Conservation (phyloP, 2,888 invertebrate genomes). For the Mystacides longicornis region DNA sequence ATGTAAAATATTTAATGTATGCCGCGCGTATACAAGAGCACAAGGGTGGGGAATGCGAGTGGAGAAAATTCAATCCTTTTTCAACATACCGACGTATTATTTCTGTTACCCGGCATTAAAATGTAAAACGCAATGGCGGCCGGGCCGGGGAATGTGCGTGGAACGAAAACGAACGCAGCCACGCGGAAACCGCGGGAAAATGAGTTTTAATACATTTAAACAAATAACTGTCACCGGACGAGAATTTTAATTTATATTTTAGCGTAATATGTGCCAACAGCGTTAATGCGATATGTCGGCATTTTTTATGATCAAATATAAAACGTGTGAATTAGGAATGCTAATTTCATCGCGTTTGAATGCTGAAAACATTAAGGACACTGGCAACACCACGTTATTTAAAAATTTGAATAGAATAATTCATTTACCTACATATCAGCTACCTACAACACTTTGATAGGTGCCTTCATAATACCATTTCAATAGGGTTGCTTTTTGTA, state of each 20-base stretch:
- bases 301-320: not conserved
- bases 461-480: too few species aligned
- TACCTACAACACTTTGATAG: too few species aligned
- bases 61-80: slow-evolving; percentile 19
- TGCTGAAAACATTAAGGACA: too few species aligned
- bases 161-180: slow-evolving; percentile 12
- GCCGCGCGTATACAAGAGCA: slow-evolving; percentile 17
- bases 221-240: slow-evolving; percentile 16
- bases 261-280: slow-evolving; percentile 3
- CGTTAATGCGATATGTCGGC: not conserved
- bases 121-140: slow-evolving; percentile 15
- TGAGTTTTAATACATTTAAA: slow-evolving; percentile 18
- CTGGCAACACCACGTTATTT: too few species aligned
- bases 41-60: slow-evolving; percentile 3
- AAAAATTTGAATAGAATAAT: too few species aligned
- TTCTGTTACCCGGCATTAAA: slow-evolving; percentile 12
- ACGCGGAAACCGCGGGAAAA: slow-evolving; percentile 17
- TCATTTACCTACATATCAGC: too few species aligned
- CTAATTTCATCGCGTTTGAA: too few species aligned
- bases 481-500: too few species aligned
- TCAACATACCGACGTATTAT: slow-evolving; percentile 1
- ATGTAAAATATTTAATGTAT: slow-evolving; percentile 25
- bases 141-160: slow-evolving; percentile 17
- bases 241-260: slow-evolving; percentile 14
- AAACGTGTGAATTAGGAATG: too few species aligned